Percentiles rank a stretch among this genome's conserved stretches.
phyloP scores from a whole-genome alignment of 1,140 invertebrate species.

The Drosophila sp. region DNA sequence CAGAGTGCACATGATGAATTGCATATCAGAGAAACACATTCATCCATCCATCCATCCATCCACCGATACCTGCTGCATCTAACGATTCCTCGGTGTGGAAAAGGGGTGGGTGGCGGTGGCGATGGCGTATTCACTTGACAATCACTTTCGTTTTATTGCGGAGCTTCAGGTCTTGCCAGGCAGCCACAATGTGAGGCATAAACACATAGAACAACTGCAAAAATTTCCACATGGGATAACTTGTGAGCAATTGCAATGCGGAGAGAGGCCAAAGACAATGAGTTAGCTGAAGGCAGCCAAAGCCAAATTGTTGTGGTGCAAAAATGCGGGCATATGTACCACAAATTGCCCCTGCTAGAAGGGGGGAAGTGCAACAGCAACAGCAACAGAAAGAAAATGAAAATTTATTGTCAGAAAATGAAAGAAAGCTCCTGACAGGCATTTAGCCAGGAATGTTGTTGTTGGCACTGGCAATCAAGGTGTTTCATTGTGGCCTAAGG shows the following conservation, averaged over 20 bases:
- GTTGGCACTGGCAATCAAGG: conserved; percentile 42
- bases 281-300: conserved; percentile 51
- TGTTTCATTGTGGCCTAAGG: conserved; percentile 49
- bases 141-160: conserved; percentile 81
- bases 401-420: conserved; percentile 82
- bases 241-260: conserved; percentile 79
- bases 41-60: conserved; percentile 16
- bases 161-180: conserved; percentile 53
- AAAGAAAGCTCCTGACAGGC: conserved; percentile 62
- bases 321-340: conserved; percentile 75
- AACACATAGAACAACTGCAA: conserved; percentile 60
- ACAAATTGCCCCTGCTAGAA: conserved; percentile 15
- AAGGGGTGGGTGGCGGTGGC: conserved; percentile 18
- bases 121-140: conserved; percentile 74
- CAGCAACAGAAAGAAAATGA: conserved; percentile 75
- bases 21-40: conserved; percentile 40
- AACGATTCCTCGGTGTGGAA: not conserved
- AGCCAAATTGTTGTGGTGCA: conserved; percentile 81
- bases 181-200: conserved; percentile 35
- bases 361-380: conserved; percentile 69
- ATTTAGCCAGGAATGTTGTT: conserved; percentile 15
- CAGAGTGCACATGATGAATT: conserved; percentile 80
- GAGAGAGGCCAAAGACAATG: conserved; percentile 62
- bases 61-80: conserved; percentile 11
- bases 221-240: conserved; percentile 81